Evolutionary conservation across 2,888 invertebrate genomes (phyloP).

Genomic region (Microctonus hyperodae): DNA sequence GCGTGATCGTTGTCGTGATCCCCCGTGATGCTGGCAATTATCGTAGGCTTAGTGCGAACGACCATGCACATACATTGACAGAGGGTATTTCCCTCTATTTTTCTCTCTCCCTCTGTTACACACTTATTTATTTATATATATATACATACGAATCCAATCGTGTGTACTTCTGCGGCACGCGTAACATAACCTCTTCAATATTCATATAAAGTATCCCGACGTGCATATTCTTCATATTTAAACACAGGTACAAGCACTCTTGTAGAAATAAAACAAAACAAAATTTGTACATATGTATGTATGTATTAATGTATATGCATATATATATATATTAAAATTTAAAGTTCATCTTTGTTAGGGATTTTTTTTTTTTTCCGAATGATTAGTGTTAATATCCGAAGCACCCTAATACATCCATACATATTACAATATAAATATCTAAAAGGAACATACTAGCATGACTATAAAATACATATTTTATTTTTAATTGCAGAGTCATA

Average conservation of each 20-base stretch:
- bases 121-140: conserved; percentile 22
- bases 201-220: conserved; percentile 44
- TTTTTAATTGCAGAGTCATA: neutral
- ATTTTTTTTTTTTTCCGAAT: no score
- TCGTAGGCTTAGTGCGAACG: conserved; percentile 56
- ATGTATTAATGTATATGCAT: neutral
- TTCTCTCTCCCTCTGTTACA: conserved; percentile 36
- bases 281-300: neutral
- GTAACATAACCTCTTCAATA: conserved; percentile 50
- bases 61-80: conserved; percentile 39
- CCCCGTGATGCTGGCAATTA: conserved; percentile 62
- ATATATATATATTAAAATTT: neutral
- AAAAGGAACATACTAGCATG: neutral
- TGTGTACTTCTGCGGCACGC: conserved; percentile 53
- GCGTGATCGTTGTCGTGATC: conserved; percentile 48
- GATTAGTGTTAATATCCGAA: no score
- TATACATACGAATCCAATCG: conserved; percentile 47
- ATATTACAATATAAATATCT: neutral
- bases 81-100: conserved; percentile 38
- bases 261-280: neutral
- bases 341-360: no score
- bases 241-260: neutral
- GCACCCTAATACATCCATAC: no score
- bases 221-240: neutral
- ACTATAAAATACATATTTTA: neutral